Evolutionary conservation across 2,113 vertebrate genomes (phyloP).

Genomic region (Apeltes quadracus): DNA sequence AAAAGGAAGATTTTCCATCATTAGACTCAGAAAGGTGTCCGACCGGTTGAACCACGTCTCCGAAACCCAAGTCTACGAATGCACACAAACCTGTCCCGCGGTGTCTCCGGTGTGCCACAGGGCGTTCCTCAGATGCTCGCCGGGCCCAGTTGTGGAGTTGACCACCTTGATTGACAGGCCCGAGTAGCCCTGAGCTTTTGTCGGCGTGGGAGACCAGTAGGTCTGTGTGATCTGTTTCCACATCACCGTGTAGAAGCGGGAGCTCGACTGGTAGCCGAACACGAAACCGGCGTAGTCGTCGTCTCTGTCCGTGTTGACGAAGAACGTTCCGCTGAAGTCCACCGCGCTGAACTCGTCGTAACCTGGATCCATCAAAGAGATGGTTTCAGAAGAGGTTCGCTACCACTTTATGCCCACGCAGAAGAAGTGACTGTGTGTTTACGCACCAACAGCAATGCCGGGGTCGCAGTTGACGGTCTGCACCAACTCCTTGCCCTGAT

Average conservation of each 20-base stretch:
- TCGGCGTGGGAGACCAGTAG: constrained; percentile 94
- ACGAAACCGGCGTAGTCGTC: constrained; percentile 98
- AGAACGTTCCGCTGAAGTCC: constrained; percentile 99
- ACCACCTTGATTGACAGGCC: constrained; percentile 98
- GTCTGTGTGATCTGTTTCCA: constrained; percentile 99
- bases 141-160: constrained; percentile 97
- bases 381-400: neutral
- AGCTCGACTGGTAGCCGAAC: constrained; percentile 98
- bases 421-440: neutral
- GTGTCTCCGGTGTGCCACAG: constrained; percentile 99
- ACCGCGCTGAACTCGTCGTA: constrained; percentile 97
- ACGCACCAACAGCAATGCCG: constrained; percentile 95
- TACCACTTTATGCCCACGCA: neutral
- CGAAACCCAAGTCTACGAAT: neutral
- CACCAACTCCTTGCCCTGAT: constrained; percentile 97
- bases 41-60: neutral
- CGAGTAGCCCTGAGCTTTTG: constrained; percentile 95
- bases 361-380: constrained; percentile 76
- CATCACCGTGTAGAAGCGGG: constrained; percentile 98
- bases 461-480: constrained; percentile 99
- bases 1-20: constrained; percentile 19
- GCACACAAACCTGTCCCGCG: constrained; percentile 86
- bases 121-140: constrained; percentile 96
- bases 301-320: constrained; percentile 97
- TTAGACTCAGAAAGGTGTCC: constrained; percentile 10